These are phyloP conservation scores for Lithophane leautieri DNA, from an alignment of 2,888 invertebrate genomes.

Conservation along the genomic window DNA sequence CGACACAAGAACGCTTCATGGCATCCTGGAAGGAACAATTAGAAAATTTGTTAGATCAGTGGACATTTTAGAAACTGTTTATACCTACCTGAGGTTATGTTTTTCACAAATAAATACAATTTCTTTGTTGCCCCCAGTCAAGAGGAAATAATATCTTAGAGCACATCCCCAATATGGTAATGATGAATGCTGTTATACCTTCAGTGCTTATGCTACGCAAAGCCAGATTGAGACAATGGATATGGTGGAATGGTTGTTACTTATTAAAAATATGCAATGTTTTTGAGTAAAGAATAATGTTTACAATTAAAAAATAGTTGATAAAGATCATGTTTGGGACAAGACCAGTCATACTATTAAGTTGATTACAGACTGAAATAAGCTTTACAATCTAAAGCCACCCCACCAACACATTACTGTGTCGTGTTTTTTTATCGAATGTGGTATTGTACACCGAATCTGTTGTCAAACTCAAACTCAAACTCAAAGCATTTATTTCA, in stretches of 20 bases:
- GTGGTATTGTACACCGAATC: too few species aligned
- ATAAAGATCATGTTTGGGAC: neutral
- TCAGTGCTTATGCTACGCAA: neutral
- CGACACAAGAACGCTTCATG: slow-evolving; percentile 99
- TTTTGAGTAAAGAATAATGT: neutral
- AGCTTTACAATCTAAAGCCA: too few species aligned
- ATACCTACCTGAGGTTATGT: neutral
- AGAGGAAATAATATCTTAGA: neutral
- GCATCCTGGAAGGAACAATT: slow-evolving; percentile 93
- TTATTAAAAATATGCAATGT: too few species aligned
- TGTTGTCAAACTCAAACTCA: too few species aligned
- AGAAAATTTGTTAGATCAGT: neutral
- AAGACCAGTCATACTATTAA: neutral
- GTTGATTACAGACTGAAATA: too few species aligned
- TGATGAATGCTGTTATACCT: neutral
- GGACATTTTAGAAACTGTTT: neutral
- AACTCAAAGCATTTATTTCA: too few species aligned
- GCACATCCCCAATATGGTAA: neutral
- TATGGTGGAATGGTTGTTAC: too few species aligned
- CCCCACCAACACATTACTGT: too few species aligned
- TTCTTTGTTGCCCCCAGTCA: neutral
- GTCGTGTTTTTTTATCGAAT: too few species aligned
- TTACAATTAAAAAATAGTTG: neutral
- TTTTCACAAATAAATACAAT: neutral
- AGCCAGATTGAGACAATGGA: neutral